Evolutionary conservation across 92 coral and sea anemone species (phyloP), one percentile per base, ranked within the genome.

Genomic region (Metridium senile): DNA sequence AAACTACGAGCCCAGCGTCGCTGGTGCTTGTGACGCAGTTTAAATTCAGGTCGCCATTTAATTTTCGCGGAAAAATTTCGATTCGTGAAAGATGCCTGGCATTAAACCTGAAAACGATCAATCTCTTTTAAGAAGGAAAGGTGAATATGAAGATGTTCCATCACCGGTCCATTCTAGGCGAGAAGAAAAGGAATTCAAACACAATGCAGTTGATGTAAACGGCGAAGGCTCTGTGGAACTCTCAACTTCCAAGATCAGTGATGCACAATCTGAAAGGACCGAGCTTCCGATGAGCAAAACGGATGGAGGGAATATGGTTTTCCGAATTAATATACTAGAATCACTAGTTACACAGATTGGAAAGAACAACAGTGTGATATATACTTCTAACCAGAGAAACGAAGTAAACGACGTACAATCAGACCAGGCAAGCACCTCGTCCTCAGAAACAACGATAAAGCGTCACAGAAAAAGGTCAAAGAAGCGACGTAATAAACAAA

Each of bases 1-100:
- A n/a, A n/a, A n/a, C n/a, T n/a, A n/a, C n/a, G n/a, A n/a, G n/a
- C n/a, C n/a, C n/a, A n/a, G n/a, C n/a, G n/a, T n/a, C n/a, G n/a
- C n/a, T n/a, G n/a, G n/a, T n/a, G n/a, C n/a, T n/a, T n/a, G n/a
- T 61, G 66, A 61, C 66, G 66, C 66, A 61, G 66, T 26, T 61
- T 1, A 61, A 61, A 61, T 61, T 61, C 66, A 20, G 17, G 33
- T 1, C 4, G 66, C 1, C 29, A 2, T 61, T 61, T 61, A 61
- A 61, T 26, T 21, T 61, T 61, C 66, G 66, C 66, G 66, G 66
- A 21, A 61, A 61, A 54, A 54, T 54, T 21, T 6, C 59, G 20
- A 54, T 13, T 54, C 9, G 51, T 45, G 16, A 20, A 54, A 54
- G 59, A 61, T 21, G 61, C 61, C 61, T 1, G 32, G 4, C 33